Evolutionary conservation across 1,140 invertebrate species (phyloP).

Genomic region (Parapsyche elsis): DNA sequence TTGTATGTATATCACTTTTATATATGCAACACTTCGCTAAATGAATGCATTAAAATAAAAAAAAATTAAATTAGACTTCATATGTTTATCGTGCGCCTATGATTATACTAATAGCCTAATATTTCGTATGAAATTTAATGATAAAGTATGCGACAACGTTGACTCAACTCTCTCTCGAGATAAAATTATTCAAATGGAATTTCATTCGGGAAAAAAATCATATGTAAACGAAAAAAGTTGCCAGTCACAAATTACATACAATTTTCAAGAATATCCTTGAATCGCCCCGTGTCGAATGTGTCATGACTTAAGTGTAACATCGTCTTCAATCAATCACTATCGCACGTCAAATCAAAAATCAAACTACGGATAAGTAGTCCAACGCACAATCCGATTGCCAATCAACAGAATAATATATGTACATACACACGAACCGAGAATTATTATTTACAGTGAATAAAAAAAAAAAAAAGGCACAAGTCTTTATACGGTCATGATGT

Average conservation of each 20-base stretch:
- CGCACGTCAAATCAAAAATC: not conserved
- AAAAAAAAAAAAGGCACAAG: not conserved
- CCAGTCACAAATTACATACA: constrained; percentile 7
- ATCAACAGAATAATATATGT: not conserved
- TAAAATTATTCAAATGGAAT: not conserved
- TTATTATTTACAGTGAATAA: not conserved
- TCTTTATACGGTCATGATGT: constrained; percentile 1
- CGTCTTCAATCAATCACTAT: not conserved
- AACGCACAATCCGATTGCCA: not conserved
- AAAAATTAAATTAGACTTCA: too few relatives aligned
- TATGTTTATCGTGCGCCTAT: too few relatives aligned
- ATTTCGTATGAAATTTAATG: too few relatives aligned
- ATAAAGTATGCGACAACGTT: too few relatives aligned
- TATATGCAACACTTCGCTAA: too few relatives aligned
- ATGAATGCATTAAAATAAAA: too few relatives aligned
- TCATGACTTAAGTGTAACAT: not conserved
- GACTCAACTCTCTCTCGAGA: too few relatives aligned
- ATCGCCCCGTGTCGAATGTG: not conserved
- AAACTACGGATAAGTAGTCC: not conserved
- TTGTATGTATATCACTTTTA: too few relatives aligned
- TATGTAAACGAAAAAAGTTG: not conserved
- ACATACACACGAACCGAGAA: not conserved
- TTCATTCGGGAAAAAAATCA: not conserved
- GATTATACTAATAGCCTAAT: too few relatives aligned
- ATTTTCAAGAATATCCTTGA: constrained; percentile 1